Conservation (phyloP, 2,888 invertebrate genomes). For the Diachrysia chrysitis region DNA sequence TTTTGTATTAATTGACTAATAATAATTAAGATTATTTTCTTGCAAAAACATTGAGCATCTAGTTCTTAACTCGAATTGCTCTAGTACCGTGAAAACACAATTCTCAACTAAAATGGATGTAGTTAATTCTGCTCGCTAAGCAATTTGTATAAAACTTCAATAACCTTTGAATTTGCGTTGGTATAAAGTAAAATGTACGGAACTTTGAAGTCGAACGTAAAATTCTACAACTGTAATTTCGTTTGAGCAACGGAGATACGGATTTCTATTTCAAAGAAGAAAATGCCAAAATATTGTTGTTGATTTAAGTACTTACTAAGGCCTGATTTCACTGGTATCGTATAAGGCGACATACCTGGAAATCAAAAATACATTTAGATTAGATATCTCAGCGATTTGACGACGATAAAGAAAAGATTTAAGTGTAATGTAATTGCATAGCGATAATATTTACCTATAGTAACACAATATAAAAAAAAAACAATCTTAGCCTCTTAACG, state of each 20-base stretch:
- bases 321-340: background rate
- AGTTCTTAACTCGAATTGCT: constrained; percentile 11
- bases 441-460: background rate
- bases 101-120: constrained; percentile 23
- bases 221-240: constrained; percentile 28
- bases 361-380: constrained; percentile 23
- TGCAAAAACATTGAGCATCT: constrained; percentile 13
- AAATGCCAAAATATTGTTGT: constrained; percentile 10
- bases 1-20: background rate
- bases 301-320: constrained; percentile 19
- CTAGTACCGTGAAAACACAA: constrained; percentile 17
- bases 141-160: constrained; percentile 28
- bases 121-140: constrained; percentile 34
- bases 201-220: constrained; percentile 25
- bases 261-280: constrained; percentile 19
- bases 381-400: background rate
- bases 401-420: background rate
- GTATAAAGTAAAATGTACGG: constrained; percentile 28
- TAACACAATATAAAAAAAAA: too few relatives aligned
- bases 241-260: constrained; percentile 3
- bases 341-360: constrained; percentile 44
- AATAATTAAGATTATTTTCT: too few relatives aligned
- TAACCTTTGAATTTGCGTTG: constrained; percentile 21
- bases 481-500: background rate
- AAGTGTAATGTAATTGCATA: background rate